phyloP scores from a whole-genome alignment of 2,888 invertebrate species.

The Chloroclysta siterata region DNA sequence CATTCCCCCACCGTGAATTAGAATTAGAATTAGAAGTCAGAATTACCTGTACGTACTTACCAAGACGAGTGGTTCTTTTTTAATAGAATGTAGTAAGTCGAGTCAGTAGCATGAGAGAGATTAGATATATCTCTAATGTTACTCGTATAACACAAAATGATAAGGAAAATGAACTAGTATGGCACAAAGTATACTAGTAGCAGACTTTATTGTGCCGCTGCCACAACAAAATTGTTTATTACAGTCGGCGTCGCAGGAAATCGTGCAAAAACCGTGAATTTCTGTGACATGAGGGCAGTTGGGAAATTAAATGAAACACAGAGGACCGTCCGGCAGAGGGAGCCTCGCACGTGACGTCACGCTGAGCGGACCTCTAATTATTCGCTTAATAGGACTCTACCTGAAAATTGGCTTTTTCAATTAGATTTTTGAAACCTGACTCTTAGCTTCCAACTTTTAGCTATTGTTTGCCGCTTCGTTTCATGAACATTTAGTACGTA shows the following conservation, averaged over 20 bases:
- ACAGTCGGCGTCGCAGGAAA: constrained; percentile 9
- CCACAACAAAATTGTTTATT: not conserved
- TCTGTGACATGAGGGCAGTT: not conserved
- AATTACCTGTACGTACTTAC: too few relatives aligned
- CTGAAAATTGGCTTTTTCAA: constrained; percentile 1
- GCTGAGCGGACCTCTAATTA: constrained; percentile 1
- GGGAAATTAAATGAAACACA: constrained; percentile 49
- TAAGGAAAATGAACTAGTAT: too few relatives aligned
- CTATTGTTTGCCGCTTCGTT: not conserved
- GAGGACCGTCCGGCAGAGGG: constrained; percentile 33
- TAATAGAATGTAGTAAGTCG: too few relatives aligned
- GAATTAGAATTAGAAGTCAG: too few relatives aligned
- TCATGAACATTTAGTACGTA: not conserved
- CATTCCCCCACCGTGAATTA: too few relatives aligned
- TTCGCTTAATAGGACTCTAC: not conserved
- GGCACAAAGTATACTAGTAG: too few relatives aligned
- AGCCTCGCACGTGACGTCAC: constrained; percentile 11
- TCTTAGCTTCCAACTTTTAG: not conserved
- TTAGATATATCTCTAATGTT: too few relatives aligned
- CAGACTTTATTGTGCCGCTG: too few relatives aligned
- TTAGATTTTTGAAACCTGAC: not conserved
- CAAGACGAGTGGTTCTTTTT: too few relatives aligned
- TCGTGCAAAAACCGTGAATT: constrained; percentile 4
- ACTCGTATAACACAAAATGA: too few relatives aligned
- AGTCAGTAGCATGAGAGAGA: too few relatives aligned